A percentile compares a stretch with the other conserved stretches of the same genome.
phyloP scores from a whole-genome alignment of 2,113 vertebrate species.

The Chaetops frenatus region DNA sequence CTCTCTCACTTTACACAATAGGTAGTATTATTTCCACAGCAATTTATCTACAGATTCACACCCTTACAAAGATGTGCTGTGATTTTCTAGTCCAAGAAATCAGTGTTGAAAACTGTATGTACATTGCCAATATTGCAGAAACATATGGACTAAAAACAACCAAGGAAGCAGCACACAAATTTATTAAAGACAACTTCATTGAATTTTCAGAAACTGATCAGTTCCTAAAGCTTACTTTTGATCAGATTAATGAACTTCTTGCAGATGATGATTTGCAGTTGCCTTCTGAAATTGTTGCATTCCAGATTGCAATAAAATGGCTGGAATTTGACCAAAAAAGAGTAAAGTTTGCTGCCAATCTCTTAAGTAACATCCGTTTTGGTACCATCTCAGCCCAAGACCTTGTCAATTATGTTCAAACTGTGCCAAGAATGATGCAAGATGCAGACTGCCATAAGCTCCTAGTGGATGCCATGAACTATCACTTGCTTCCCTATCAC shows the following conservation, averaged over 20 bases:
- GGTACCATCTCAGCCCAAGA: slow-evolving; percentile 96
- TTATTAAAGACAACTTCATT: slow-evolving; percentile 96
- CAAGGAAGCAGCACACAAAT: slow-evolving; percentile 89
- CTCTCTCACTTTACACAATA: slow-evolving; percentile 92
- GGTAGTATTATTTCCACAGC: slow-evolving; percentile 94
- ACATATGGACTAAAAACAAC: slow-evolving; percentile 89
- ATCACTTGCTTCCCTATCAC: slow-evolving; percentile 93
- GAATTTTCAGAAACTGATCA: slow-evolving; percentile 98
- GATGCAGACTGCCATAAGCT: slow-evolving; percentile 94
- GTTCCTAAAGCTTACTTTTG: slow-evolving; percentile 96
- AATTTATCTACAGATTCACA: slow-evolving; percentile 86
- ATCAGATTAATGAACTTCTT: slow-evolving; percentile 97
- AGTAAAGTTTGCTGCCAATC: slow-evolving; percentile 88
- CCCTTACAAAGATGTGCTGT: slow-evolving; percentile 96
- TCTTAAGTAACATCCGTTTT: slow-evolving; percentile 91
- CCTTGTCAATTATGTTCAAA: slow-evolving; percentile 93
- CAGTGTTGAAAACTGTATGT: slow-evolving; percentile 97
- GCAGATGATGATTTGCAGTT: slow-evolving; percentile 91
- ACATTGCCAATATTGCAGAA: slow-evolving; percentile 92
- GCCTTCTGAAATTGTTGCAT: slow-evolving; percentile 94
- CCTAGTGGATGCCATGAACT: slow-evolving; percentile 98
- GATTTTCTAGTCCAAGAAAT: slow-evolving; percentile 94
- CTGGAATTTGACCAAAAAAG: slow-evolving; percentile 97
- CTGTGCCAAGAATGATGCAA: slow-evolving; percentile 97
- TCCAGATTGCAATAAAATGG: slow-evolving; percentile 98